These are phyloP conservation scores for Xestia xanthographa DNA, from an alignment of 2,888 invertebrate genomes.

Conservation along the genomic window DNA sequence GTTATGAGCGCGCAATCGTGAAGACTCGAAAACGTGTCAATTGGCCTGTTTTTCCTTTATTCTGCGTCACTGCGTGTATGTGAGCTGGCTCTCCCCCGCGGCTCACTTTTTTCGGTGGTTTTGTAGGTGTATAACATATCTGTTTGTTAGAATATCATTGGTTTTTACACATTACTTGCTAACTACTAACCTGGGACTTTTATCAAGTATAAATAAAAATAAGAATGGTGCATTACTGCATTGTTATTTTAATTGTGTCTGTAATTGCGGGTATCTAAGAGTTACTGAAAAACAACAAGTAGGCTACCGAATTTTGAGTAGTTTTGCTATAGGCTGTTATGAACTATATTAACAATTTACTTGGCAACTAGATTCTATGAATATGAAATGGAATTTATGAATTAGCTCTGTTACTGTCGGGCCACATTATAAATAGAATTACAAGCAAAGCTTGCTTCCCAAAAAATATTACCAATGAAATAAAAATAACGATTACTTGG, in stretches of 20 bases:
- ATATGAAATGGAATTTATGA: background rate
- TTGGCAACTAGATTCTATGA: background rate
- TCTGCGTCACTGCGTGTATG: no score
- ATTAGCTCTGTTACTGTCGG: background rate
- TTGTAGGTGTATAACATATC: no score
- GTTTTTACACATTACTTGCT: slow-evolving; percentile 4
- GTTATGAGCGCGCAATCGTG: no score
- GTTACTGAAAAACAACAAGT: background rate
- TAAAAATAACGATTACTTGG: slow-evolving; percentile 1
- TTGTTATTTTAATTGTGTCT: no score
- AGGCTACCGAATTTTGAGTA: background rate
- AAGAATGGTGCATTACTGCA: no score
- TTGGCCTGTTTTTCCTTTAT: no score
- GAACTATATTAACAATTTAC: slow-evolving; percentile 8
- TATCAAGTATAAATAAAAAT: background rate
- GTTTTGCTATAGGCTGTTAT: no score
- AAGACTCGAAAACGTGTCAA: no score
- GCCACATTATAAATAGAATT: background rate
- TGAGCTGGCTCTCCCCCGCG: no score
- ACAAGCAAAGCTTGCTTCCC: background rate
- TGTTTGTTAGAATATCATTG: no score
- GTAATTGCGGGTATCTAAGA: no score
- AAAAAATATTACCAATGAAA: background rate
- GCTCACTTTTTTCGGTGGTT: no score
- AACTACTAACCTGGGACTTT: background rate